Evolutionary conservation across 2,888 invertebrate species (phyloP).

Genomic region (Caenorhabditis angaria): DNA sequence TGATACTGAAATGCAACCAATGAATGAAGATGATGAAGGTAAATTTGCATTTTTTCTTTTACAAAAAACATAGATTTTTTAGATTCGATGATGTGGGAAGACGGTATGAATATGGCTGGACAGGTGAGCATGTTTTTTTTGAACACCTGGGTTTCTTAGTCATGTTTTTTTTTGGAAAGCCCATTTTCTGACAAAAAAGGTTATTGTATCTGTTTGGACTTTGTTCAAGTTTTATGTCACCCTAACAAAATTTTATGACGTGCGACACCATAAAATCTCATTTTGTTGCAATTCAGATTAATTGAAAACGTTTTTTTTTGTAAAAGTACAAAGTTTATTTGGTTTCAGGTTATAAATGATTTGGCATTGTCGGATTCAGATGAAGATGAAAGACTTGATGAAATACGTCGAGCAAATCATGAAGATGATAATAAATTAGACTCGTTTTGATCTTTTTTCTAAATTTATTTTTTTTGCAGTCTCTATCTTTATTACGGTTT

Average conservation of each 20-base stretch:
- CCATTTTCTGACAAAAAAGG: slow-evolving; percentile 11
- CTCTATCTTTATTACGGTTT: slow-evolving; percentile 20
- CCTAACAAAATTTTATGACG: background rate
- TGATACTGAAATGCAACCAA: slow-evolving; percentile 6
- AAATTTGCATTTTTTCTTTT: background rate
- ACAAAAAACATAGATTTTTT: too few species aligned
- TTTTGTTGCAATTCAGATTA: slow-evolving; percentile 5
- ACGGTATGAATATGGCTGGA: slow-evolving; percentile 4
- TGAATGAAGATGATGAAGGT: slow-evolving; percentile 10
- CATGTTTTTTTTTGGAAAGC: too few species aligned
- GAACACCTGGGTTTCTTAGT: background rate
- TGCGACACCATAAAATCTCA: background rate
- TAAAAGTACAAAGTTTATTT: background rate
- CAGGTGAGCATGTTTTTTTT: slow-evolving; percentile 7
- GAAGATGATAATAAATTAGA: slow-evolving; percentile 37
- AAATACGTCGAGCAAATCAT: slow-evolving; percentile 25
- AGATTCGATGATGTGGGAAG: slow-evolving; percentile 15
- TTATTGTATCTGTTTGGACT: slow-evolving; percentile 1
- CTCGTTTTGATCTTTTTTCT: slow-evolving; percentile 18
- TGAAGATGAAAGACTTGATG: slow-evolving; percentile 60
- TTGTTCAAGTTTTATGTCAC: background rate
- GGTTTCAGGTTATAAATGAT: slow-evolving; percentile 63
- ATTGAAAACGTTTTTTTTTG: background rate
- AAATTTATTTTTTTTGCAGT: slow-evolving; percentile 5
- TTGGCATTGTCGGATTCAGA: slow-evolving; percentile 69